Evolutionary conservation across 1,140 invertebrate genomes (phyloP), one percentile per base, ranked within the genome.

Genomic region (Bursaphelenchus mucronatus): DNA sequence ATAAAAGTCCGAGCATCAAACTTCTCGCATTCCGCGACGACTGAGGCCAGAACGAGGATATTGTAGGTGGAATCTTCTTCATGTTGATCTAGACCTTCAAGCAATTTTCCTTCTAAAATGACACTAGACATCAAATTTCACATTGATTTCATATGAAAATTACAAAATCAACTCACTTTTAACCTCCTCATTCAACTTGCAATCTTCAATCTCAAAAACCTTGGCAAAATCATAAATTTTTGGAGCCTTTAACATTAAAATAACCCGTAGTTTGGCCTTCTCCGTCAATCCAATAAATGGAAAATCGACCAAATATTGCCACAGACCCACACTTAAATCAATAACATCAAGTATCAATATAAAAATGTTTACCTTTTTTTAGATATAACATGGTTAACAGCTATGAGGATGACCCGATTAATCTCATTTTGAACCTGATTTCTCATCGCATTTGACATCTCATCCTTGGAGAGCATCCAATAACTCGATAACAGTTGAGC

Each of bases 291-390:
- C 41, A 45, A n/a, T 47, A 57, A 45, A 73, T 15, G 71, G 71
- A 45, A 73, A 67, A 17, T 71, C 73, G 41, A 73, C 71, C n/a
- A 74, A 47, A 53, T 74, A 73, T 51, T 74, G 71, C 47, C 71
- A 72, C 17, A 73, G 43, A 15, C 51, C 71, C 30, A 50, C 39
- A 30, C 70, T 68, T 17, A 70, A 69, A 68, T 30, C 1, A 30
- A 30, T 64, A 19, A 63, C 15, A 44, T 8, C 9, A 10, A 40
- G 15, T 61, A 0, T 39, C 10, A 8, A 40, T 68, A 57, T 17
- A 3, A 8, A 52, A 65, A 64, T 15, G 1, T 15, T 30, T 13
- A 67, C 62, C 41, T 70, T 46, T 69, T 68, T 39, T 73, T 74
- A 13, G 71, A 67, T 8, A 58, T 61, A 19, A 75, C 59, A 46